These are phyloP conservation scores for Metellina segmentata DNA, from an alignment of 2,888 invertebrate species.

Conservation along the genomic window DNA sequence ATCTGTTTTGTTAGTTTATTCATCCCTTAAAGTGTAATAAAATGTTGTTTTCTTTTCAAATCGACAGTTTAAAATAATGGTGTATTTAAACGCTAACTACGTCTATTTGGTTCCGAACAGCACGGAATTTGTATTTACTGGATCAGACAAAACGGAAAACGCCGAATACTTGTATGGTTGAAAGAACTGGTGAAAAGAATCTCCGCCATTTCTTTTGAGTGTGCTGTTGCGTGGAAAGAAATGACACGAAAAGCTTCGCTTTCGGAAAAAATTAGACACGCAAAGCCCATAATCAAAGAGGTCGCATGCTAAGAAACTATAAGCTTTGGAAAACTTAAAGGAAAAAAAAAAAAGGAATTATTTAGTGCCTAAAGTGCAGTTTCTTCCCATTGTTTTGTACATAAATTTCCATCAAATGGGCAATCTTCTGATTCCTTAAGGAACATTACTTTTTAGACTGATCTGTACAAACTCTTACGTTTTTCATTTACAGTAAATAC, in stretches of 20 bases:
- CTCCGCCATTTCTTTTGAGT: conserved; percentile 2
- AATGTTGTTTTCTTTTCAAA: no score
- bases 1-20: no score
- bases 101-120: background rate
- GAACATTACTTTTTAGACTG: background rate
- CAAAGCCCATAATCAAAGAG: background rate
- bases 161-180: background rate
- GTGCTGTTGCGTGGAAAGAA: conserved; percentile 13
- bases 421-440: background rate
- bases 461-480: background rate
- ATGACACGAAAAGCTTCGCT: conserved; percentile 6
- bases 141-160: background rate
- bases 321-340: background rate
- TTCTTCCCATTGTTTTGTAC: background rate
- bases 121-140: background rate
- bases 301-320: conserved; percentile 8
- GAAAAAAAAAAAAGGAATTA: background rate
- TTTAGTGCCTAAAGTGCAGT: background rate
- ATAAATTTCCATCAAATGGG: background rate
- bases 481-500: background rate
- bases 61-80: no score
- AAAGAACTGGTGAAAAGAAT: background rate
- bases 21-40: no score
- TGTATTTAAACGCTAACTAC: no score
- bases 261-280: conserved; percentile 12